phyloP scores from a whole-genome alignment of 1,140 invertebrate genomes.

The Planococcus citri region DNA sequence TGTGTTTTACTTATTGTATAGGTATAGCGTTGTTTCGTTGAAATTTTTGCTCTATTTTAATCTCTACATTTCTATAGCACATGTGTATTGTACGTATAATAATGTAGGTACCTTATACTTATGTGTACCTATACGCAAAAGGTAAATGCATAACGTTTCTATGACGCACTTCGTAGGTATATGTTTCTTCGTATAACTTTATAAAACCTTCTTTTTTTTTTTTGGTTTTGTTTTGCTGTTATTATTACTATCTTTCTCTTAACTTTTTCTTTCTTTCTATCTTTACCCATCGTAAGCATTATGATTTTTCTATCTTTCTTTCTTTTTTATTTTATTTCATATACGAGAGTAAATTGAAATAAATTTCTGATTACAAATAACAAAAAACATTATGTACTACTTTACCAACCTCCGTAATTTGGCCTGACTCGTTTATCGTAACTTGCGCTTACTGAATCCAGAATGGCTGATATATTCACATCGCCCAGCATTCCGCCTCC shows the following conservation, averaged over 20 bases:
- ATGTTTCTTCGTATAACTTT: background rate
- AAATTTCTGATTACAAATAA: background rate
- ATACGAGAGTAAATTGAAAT: background rate
- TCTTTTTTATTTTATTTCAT: background rate
- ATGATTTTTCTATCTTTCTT: background rate
- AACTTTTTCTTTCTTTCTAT: background rate
- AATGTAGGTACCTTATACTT: too few species aligned
- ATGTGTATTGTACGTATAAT: too few species aligned
- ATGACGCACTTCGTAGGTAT: background rate
- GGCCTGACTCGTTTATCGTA: constrained; percentile 97
- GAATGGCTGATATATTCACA: constrained; percentile 82
- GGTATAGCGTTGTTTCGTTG: too few species aligned
- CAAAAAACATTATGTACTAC: too few species aligned
- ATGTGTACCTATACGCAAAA: background rate
- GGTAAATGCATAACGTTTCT: background rate
- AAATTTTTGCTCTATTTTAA: too few species aligned
- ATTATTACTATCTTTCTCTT: background rate
- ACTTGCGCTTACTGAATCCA: constrained; percentile 83
- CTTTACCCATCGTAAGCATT: background rate
- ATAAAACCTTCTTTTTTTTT: background rate
- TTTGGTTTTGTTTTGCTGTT: background rate
- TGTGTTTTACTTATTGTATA: too few species aligned
- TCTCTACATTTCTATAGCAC: too few species aligned
- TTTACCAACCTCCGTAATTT: constrained; percentile 83
- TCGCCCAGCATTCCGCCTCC: constrained; percentile 65